These are phyloP conservation scores for Cossypha polioptera DNA, from an alignment of 2,797 vertebrate genomes.

Conservation along the genomic window DNA sequence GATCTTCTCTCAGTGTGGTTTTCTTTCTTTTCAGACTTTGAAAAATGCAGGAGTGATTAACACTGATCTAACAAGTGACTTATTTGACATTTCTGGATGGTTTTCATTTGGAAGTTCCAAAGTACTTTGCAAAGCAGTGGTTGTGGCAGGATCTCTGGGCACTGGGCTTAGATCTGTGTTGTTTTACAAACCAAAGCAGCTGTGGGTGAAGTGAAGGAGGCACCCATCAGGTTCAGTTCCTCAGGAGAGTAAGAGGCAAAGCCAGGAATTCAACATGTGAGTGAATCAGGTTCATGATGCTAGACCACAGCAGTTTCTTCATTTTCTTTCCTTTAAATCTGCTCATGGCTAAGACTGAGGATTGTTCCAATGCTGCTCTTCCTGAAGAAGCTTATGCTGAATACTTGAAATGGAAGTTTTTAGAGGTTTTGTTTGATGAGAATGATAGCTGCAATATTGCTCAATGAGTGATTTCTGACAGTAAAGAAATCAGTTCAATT, in stretches of 20 bases:
- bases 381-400: not conserved
- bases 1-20: not conserved
- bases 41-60: not conserved
- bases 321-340: not conserved
- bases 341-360: not conserved
- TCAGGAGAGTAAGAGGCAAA: not conserved
- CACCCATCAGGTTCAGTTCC: not conserved
- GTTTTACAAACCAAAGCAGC: not conserved
- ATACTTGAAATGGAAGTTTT: not conserved
- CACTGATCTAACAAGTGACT: not conserved
- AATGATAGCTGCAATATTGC: not conserved
- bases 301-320: not conserved
- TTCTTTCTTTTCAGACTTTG: not conserved
- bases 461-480: not conserved
- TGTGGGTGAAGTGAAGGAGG: not conserved
- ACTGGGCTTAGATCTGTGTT: not conserved
- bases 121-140: not conserved
- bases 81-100: not conserved
- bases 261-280: not conserved
- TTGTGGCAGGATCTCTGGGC: not conserved
- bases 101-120: not conserved
- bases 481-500: not conserved
- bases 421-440: not conserved
- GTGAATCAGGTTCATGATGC: not conserved
- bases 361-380: not conserved